A percentile compares a stretch with the other conserved stretches of the same genome.
Conservation (phyloP, 1,140 invertebrate species). For the Telenomus remus region DNA sequence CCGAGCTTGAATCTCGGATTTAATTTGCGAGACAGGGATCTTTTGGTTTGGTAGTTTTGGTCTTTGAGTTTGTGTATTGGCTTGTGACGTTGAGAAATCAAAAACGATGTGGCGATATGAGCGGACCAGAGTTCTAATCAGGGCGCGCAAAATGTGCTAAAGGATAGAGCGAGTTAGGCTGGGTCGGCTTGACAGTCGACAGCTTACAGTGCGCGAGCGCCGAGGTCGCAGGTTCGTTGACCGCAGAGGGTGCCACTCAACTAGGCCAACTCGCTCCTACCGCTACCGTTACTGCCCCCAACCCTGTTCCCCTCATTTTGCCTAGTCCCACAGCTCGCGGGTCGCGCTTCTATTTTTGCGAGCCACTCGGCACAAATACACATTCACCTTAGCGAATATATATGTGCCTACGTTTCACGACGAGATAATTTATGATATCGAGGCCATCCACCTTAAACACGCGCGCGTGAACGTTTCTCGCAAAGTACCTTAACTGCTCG, state of each 20-base stretch:
- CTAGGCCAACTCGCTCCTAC: constrained; percentile 66
- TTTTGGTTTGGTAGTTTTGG: not conserved
- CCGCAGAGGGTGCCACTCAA: constrained; percentile 71
- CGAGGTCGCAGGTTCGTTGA: constrained; percentile 73
- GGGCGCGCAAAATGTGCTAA: constrained; percentile 63
- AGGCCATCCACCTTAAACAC: constrained; percentile 64
- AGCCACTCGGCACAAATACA: constrained; percentile 69
- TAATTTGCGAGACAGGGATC: too few species aligned
- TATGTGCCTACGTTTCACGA: constrained; percentile 50
- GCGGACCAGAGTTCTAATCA: constrained; percentile 62
- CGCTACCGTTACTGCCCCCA: constrained; percentile 37
- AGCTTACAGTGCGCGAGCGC: constrained; percentile 58
- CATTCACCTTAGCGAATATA: constrained; percentile 49
- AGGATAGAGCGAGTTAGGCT: constrained; percentile 46
- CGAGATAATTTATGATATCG: constrained; percentile 68
- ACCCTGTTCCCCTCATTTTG: constrained; percentile 36
- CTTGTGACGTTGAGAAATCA: constrained; percentile 18
- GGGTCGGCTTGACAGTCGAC: constrained; percentile 33
- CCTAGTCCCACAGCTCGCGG: constrained; percentile 52
- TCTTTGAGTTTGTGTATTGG: not conserved
- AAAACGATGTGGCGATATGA: constrained; percentile 47
- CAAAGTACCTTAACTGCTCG: constrained; percentile 12
- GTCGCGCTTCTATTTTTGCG: constrained; percentile 69
- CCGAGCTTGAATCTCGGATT: too few species aligned
- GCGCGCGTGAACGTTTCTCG: constrained; percentile 33